Percentiles rank a stretch among this genome's conserved stretches.
Conservation (phyloP, 2,113 vertebrate species). For the Malaclemys terrapin region DNA sequence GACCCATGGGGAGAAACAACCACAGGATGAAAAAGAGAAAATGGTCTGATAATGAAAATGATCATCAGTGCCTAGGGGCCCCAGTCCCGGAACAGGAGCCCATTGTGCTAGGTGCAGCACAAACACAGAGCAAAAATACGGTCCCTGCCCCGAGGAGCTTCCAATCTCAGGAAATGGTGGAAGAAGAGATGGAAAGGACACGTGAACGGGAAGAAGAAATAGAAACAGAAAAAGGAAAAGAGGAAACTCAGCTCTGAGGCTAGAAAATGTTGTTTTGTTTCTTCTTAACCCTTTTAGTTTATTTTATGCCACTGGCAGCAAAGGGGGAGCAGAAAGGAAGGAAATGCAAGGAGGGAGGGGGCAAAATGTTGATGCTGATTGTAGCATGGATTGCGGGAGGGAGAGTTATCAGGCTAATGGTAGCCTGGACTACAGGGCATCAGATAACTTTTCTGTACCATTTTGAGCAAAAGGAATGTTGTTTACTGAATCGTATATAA, state of each 20-base stretch:
- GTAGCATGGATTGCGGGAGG: not conserved
- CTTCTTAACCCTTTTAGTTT: not conserved
- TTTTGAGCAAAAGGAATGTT: not conserved
- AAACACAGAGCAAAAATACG: not conserved
- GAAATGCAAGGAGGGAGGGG: not conserved
- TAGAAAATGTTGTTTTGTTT: not conserved
- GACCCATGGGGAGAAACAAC: not conserved
- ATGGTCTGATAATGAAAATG: not conserved
- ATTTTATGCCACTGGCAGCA: not conserved
- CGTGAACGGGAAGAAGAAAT: not conserved
- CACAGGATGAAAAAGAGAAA: not conserved
- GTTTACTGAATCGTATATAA: not conserved
- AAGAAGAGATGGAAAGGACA: not conserved
- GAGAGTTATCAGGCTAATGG: no score
- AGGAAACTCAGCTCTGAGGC: no score
- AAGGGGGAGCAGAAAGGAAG: not conserved
- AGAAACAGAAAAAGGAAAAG: not conserved
- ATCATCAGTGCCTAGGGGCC: not conserved
- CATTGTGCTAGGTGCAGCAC: not conserved
- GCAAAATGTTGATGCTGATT: not conserved
- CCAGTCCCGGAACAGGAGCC: not conserved
- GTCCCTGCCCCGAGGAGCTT: not conserved
- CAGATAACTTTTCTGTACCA: not conserved
- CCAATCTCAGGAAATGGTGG: not conserved
- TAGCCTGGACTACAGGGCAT: not conserved